phyloP scores from a whole-genome alignment of 2,888 invertebrate genomes.

The Portevinia maculata region DNA sequence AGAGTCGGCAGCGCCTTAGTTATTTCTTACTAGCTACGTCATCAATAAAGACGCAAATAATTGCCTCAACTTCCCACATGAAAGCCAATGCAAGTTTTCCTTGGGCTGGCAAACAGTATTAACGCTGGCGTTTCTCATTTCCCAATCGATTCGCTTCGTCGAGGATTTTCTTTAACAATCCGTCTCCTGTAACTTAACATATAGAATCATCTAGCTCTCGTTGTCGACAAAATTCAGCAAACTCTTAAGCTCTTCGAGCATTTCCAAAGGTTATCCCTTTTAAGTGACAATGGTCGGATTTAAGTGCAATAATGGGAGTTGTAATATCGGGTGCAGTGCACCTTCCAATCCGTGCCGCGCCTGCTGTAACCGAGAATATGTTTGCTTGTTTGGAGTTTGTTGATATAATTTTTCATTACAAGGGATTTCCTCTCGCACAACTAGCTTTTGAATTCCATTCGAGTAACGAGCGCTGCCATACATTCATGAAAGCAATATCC shows the following conservation, averaged over 20 bases:
- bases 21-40: constrained; percentile 5
- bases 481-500: constrained; percentile 53
- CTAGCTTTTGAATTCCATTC: constrained; percentile 46
- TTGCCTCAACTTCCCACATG: constrained; percentile 56
- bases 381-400: constrained; percentile 66
- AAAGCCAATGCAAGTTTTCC: constrained; percentile 55
- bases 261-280: constrained; percentile 67
- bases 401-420: constrained; percentile 74
- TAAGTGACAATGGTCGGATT: constrained; percentile 59
- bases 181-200: neutral
- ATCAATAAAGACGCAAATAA: constrained; percentile 54
- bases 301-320: constrained; percentile 38
- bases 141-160: constrained; percentile 59
- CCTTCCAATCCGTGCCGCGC: neutral
- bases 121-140: constrained; percentile 24
- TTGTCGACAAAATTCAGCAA: constrained; percentile 63
- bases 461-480: neutral
- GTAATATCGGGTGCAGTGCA: constrained; percentile 30
- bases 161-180: constrained; percentile 35
- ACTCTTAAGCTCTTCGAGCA: constrained; percentile 63
- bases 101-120: constrained; percentile 51
- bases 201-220: constrained; percentile 4
- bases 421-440: constrained; percentile 60
- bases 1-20: neutral
- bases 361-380: constrained; percentile 1